phyloP scores from a whole-genome alignment of 1,140 invertebrate species.

The Anastrepha ludens region DNA sequence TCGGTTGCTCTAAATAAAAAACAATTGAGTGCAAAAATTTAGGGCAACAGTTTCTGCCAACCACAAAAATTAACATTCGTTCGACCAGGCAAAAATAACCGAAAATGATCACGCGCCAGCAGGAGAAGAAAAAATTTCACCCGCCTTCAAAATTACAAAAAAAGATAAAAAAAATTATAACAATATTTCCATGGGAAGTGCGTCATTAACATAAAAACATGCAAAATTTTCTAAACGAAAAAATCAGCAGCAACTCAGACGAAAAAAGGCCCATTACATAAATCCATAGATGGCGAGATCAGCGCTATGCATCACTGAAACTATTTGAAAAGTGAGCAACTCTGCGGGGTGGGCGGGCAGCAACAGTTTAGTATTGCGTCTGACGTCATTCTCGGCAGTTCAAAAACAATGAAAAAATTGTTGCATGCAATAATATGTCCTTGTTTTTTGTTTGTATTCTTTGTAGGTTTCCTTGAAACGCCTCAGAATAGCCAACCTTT shows the following conservation, averaged over 20 bases:
- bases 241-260: neutral
- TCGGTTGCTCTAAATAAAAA: slow-evolving; percentile 41
- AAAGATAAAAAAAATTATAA: slow-evolving; percentile 30
- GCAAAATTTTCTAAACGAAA: neutral
- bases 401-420: neutral
- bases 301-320: neutral
- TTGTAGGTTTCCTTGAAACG: slow-evolving; percentile 41
- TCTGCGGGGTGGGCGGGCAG: neutral
- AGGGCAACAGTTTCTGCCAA: neutral
- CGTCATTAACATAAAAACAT: slow-evolving; percentile 26
- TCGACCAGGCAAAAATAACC: neutral
- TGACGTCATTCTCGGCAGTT: slow-evolving; percentile 17
- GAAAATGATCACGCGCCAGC: neutral
- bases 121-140: neutral
- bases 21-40: slow-evolving; percentile 17
- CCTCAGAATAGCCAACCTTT: neutral
- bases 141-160: slow-evolving; percentile 2
- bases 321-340: neutral
- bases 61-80: slow-evolving; percentile 1
- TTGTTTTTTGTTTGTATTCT: slow-evolving; percentile 28
- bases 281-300: too few relatives aligned
- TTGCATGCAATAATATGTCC: slow-evolving; percentile 8
- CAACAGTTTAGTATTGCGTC: slow-evolving; percentile 8
- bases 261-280: neutral
- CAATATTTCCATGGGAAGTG: neutral